phyloP scores from a whole-genome alignment of 2,888 invertebrate genomes.

The Ormyrus nitidulus region DNA sequence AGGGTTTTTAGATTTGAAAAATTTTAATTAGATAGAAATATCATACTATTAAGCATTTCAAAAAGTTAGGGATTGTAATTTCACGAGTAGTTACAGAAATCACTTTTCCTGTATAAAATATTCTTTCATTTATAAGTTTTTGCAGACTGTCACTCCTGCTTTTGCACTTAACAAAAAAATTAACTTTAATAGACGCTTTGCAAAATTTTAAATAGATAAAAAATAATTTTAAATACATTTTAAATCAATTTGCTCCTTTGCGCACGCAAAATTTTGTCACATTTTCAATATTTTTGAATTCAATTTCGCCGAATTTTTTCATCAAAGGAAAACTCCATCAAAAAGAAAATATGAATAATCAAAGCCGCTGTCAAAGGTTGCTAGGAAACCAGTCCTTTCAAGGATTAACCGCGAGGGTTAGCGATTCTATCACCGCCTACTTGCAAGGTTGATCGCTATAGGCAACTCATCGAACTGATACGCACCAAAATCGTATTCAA shows the following conservation, averaged over 20 bases:
- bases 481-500: background rate
- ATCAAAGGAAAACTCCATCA: background rate
- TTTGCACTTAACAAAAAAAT: background rate
- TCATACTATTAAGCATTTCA: no score
- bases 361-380: conserved; percentile 37
- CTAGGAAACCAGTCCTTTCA: conserved; percentile 23
- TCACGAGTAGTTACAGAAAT: no score
- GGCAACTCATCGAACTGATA: conserved; percentile 21
- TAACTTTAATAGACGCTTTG: background rate
- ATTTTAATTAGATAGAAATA: no score
- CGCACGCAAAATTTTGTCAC: background rate
- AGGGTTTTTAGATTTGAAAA: no score
- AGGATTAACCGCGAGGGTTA: conserved; percentile 21
- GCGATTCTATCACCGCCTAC: conserved; percentile 14
- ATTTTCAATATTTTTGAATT: background rate
- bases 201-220: background rate
- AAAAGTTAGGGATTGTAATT: no score
- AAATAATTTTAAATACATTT: background rate
- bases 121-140: no score
- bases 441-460: conserved; percentile 14
- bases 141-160: no score
- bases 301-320: background rate
- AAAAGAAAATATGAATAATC: conserved; percentile 1
- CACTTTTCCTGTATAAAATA: no score
- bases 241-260: background rate